Evolutionary conservation across 2,888 invertebrate species (phyloP), one percentile per base, ranked within the genome.

Genomic region (Fragum sueziense): DNA sequence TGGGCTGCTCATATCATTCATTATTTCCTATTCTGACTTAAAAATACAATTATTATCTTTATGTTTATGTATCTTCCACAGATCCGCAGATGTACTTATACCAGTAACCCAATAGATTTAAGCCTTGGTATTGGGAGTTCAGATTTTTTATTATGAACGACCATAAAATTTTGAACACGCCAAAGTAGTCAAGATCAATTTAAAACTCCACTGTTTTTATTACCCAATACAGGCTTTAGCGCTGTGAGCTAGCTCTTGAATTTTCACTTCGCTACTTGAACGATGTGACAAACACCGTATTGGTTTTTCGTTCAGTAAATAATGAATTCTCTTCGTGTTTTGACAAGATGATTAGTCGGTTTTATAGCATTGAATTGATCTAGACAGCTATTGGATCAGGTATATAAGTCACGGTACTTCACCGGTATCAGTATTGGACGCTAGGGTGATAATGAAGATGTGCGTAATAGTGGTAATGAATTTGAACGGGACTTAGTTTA

Each of bases 341-440:
- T 65, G 65, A 65, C 65, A 65, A 65, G 41, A 25, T 65, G 65
- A 65, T 65, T 65, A 65, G 65, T 37, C 41, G 65, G 25, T 41
- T 65, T 65, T 34, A 41, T 25, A 41, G 25, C 2, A 41, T 22
- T 22, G 65, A 65, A 37, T 25, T 9, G 65, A 25, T 6, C 27
- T 9, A 41, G 65, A 65, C 65, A 65, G 65, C 9, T 2, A 65
- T 2, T 9, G 65, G 37, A 22, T 65, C 27, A 22, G 65, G 25
- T 65, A 41, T 41, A 41, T 41, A 33, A 65, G 41, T n/a, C 25
- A 14, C 22, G 57, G 47, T 47, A n/a, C 47, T 14, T 14, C n/a
- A 2, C 47, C n/a, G 47, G 3, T 2, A 47, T 14, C n/a, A n/a
- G 20, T 47, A 47, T 47, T 14, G 20, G 7, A 47, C 17, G n/a